Conservation (phyloP, 2,797 vertebrate genomes). For the Percopsis omiscomaycus region DNA sequence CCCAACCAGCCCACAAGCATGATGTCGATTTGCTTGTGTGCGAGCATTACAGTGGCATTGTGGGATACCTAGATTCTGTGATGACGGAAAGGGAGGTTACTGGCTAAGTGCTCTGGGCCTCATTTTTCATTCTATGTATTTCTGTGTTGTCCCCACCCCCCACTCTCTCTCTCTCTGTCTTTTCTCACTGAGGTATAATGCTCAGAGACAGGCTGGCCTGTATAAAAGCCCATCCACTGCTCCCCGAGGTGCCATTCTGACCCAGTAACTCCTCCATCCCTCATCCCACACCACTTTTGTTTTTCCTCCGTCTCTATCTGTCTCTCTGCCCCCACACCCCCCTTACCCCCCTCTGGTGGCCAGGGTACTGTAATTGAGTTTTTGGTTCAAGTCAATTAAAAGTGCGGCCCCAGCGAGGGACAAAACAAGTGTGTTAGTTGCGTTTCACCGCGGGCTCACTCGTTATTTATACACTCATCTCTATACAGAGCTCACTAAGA, state of each 20-base stretch:
- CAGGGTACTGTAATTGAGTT: slow-evolving; percentile 73
- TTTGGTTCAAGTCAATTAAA: slow-evolving; percentile 79
- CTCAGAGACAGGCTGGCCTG: slow-evolving; percentile 61
- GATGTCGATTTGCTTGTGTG: no score
- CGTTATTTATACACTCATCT: slow-evolving; percentile 69
- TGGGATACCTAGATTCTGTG: no score
- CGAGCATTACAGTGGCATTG: no score
- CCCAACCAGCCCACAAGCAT: slow-evolving; percentile 8
- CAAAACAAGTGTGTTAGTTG: slow-evolving; percentile 66
- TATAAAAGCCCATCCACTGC: slow-evolving; percentile 61
- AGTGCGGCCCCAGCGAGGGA: slow-evolving; percentile 64
- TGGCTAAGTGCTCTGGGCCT: no score
- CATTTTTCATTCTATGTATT: slow-evolving; percentile 11
- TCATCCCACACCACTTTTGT: slow-evolving; percentile 5
- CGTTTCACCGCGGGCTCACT: slow-evolving; percentile 52
- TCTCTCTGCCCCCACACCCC: slow-evolving; percentile 41
- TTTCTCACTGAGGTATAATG: slow-evolving; percentile 58
- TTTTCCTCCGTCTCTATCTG: slow-evolving; percentile 57
- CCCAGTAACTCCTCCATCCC: slow-evolving; percentile 74
- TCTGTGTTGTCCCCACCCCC: slow-evolving; percentile 32
- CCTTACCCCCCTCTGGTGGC: slow-evolving; percentile 56
- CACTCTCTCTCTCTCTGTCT: neutral
- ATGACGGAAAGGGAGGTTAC: no score
- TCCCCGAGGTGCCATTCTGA: slow-evolving; percentile 72
- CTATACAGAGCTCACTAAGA: slow-evolving; percentile 68